A percentile compares a stretch with the other conserved stretches of the same genome.
Evolutionary conservation across 2,113 vertebrate genomes (phyloP).

Genomic region (Helogale parvula): DNA sequence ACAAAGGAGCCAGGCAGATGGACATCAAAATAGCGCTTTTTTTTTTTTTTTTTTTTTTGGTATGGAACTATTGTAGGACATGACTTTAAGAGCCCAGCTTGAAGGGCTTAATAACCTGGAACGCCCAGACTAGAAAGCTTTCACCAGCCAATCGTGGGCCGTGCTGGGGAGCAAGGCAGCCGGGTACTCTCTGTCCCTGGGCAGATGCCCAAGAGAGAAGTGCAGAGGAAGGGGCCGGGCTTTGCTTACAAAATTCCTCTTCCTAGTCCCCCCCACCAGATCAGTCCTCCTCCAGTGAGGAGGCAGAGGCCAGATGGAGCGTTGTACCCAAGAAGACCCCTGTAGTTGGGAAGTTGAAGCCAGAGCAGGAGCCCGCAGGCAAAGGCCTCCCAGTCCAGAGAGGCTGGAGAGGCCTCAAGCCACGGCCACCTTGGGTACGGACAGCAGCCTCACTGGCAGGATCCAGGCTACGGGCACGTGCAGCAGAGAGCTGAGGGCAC

Average conservation of each 20-base stretch:
- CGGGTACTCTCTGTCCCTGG: not conserved
- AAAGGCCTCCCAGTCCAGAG: not conserved
- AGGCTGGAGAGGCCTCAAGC: not conserved
- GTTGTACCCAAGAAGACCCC: no score
- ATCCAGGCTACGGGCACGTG: not conserved
- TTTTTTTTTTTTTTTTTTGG: not conserved
- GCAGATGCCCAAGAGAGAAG: not conserved
- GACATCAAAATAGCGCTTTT: conserved; percentile 5
- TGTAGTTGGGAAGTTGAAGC: not conserved
- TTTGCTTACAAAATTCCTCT: not conserved
- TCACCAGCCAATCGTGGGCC: not conserved
- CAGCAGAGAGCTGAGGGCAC: not conserved
- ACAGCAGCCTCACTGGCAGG: not conserved
- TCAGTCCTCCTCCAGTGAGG: not conserved
- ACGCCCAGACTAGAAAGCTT: not conserved
- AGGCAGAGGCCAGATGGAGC: not conserved
- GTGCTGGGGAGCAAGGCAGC: not conserved
- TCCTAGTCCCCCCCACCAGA: not conserved
- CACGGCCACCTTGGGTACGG: not conserved
- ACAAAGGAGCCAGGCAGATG: conserved; percentile 10
- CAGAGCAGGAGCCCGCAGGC: not conserved
- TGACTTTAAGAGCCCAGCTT: not conserved
- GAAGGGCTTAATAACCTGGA: not conserved
- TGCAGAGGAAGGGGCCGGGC: not conserved
- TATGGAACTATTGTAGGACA: not conserved